Percentiles rank a stretch among this genome's conserved stretches.
phyloP scores from a whole-genome alignment of 2,113 vertebrate species.

The Delphinus delphis region DNA sequence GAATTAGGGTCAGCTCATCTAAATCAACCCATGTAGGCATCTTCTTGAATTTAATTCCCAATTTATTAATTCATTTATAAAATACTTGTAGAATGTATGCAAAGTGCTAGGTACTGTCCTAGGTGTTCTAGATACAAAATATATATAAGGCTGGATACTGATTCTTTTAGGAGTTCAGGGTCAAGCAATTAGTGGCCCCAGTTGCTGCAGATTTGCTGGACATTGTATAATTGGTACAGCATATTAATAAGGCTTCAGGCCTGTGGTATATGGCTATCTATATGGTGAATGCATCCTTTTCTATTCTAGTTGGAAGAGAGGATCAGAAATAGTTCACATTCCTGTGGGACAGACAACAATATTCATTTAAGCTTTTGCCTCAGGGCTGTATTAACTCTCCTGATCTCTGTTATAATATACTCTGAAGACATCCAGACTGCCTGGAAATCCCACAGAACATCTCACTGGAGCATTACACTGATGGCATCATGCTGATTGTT shows the following conservation, averaged over 20 bases:
- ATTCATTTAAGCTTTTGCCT: conserved; percentile 28
- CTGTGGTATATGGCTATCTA: neutral
- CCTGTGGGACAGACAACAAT: neutral
- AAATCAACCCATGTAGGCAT: neutral
- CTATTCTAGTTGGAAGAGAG: conserved; percentile 19
- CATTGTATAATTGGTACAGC: neutral
- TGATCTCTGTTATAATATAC: neutral
- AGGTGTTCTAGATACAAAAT: neutral
- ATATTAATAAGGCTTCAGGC: conserved; percentile 1
- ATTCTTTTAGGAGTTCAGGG: neutral
- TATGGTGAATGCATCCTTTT: neutral
- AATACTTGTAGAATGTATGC: neutral
- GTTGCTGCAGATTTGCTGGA: conserved; percentile 16
- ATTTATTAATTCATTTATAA: neutral
- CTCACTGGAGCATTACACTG: neutral
- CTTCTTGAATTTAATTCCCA: conserved; percentile 9
- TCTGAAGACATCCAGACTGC: neutral
- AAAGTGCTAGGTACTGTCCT: neutral
- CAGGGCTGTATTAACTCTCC: neutral
- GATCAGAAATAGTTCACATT: neutral
- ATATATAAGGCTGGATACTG: neutral
- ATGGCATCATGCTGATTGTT: neutral
- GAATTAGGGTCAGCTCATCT: neutral
- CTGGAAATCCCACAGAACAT: neutral
- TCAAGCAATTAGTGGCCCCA: neutral